Conservation (phyloP, 2,113 vertebrate species). For the Panthera leo region DNA sequence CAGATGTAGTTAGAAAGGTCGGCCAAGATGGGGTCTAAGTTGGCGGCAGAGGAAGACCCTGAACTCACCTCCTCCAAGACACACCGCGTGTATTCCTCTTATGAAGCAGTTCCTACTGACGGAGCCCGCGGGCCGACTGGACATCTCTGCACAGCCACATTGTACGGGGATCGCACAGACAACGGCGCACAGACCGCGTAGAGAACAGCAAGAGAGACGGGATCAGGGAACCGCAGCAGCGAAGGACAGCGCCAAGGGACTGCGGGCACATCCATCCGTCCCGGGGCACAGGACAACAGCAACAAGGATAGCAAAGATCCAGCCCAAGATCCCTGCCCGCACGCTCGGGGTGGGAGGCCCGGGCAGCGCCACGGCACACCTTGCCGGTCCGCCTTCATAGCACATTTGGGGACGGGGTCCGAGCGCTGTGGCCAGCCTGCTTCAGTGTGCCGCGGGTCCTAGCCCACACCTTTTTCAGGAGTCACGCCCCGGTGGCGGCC, state of each 20-base stretch:
- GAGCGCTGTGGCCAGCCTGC: neutral
- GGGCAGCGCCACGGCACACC: neutral
- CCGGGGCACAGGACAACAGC: neutral
- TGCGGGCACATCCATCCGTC: neutral
- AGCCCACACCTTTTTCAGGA: neutral
- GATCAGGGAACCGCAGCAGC: fast-evolving
- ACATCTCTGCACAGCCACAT: too few species aligned
- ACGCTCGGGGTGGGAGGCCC: fast-evolving
- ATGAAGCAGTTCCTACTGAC: too few species aligned
- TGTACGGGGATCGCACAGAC: neutral
- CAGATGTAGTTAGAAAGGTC: too few species aligned
- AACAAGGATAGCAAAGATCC: neutral
- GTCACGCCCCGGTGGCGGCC: neutral
- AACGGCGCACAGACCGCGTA: neutral
- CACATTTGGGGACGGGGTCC: neutral
- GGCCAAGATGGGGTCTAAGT: neutral
- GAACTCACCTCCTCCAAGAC: neutral
- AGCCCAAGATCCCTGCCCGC: too few species aligned
- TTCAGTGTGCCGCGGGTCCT: fast-evolving
- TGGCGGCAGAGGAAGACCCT: neutral
- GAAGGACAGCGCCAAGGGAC: neutral
- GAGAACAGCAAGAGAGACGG: neutral
- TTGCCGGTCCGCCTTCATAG: neutral
- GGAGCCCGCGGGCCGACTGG: too few species aligned
- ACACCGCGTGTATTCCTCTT: neutral